Evolutionary conservation across 2,888 invertebrate species (phyloP).

Genomic region (Callyntrura guangdongensis): DNA sequence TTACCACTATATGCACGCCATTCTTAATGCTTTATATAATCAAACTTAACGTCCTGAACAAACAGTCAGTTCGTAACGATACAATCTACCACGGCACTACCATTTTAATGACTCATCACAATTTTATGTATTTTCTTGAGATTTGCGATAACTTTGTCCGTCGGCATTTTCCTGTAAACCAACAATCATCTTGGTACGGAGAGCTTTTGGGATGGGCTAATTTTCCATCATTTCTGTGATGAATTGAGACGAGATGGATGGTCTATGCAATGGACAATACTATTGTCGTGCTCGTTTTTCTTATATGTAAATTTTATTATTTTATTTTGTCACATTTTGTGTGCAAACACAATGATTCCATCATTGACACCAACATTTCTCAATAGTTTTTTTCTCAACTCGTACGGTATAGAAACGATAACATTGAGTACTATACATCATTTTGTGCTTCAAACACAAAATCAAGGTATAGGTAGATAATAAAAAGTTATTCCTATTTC

Average conservation of each 20-base stretch:
- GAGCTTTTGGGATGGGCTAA: slow-evolving; percentile 72
- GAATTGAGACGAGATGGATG: slow-evolving; percentile 10
- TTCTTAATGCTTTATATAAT: slow-evolving; percentile 26
- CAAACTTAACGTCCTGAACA: slow-evolving; percentile 41
- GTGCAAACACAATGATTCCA: slow-evolving; percentile 26
- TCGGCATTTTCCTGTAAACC: slow-evolving; percentile 63
- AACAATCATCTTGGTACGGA: slow-evolving; percentile 54
- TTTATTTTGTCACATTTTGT: slow-evolving; percentile 25
- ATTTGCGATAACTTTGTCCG: slow-evolving; percentile 81
- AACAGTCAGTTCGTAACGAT: slow-evolving; percentile 57
- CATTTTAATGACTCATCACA: slow-evolving; percentile 77
- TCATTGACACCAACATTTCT: background rate
- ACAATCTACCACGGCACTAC: slow-evolving; percentile 61
- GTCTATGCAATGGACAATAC: background rate
- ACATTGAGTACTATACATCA: too few species aligned
- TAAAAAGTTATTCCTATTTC: background rate
- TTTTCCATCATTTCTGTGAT: slow-evolving; percentile 40
- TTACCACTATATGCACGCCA: slow-evolving; percentile 22
- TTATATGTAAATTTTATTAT: slow-evolving; percentile 18
- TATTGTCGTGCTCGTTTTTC: background rate
- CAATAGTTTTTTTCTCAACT: background rate
- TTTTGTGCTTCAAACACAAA: too few species aligned
- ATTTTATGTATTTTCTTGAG: slow-evolving; percentile 76
- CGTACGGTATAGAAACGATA: too few species aligned
- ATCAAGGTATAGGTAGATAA: too few species aligned